Base-by-base conservation (phyloP, 2,888 invertebrate species). In the Lomographa bimaculata region DNA sequence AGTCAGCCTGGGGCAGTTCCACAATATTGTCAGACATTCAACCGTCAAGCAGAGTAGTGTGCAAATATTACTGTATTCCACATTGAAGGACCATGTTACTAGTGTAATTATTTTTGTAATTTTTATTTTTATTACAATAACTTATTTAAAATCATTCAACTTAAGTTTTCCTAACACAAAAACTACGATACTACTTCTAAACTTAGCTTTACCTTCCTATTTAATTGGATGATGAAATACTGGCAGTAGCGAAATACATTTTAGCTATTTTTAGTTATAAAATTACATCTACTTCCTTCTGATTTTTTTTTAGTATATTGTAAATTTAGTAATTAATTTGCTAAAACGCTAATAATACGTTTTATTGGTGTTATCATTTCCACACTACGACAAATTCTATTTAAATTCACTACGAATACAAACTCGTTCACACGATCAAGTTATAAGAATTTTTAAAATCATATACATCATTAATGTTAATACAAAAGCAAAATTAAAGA, bases 201-300 rank as follows among this genome's bases (percentile, higher is more conserved):
- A 45, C 64, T 77, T 69, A 68, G 29, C 23, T 42, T 54, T 60
- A 55, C 64, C 61, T 58, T 50, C 69, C 65, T 66, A 64, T 76
- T 63, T 75, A 68, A 60, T 79, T 79, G 76, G 71, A 82, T 85
- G 78, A 78, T 80, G 80, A 80, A 89, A 89, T 89, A 89, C 89
- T 90, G 89, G 90, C 89, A 89, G 89, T 90, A 89, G 79, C 85
- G 87, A 86, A 89, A 86, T 87, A 87, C 79, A 76, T 71, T 73
- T 71, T 54, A 43, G 32, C 49, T 66, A 71, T 54, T 62, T n/a
- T 65, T 58, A 64, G 55, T 58, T 70, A 73, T 56, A 65, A 64
- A 68, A 69, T 64, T 69, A 67, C 51, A 57, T 38, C 55, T 68
- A 53, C 7, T 60, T n/a, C 51, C 39, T 60, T 57, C 54, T 61